A percentile compares a stretch with the other conserved stretches of the same genome.
phyloP scores from a whole-genome alignment of 2,888 invertebrate species.

The Diarsia rubi region DNA sequence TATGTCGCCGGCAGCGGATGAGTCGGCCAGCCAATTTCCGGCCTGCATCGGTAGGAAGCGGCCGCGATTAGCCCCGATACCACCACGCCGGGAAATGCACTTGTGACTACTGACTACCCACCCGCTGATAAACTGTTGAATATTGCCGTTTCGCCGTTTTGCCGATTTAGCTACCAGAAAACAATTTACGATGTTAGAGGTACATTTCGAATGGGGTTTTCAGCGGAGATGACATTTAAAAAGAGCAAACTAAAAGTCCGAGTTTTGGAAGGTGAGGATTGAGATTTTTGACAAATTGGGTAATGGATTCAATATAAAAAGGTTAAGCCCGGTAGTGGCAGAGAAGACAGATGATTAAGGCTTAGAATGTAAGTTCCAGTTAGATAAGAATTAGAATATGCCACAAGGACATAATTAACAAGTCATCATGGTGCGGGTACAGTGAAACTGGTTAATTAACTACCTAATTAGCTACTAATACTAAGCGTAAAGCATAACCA shows the following conservation, averaged over 20 bases:
- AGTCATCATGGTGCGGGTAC: not conserved
- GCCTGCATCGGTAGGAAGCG: constrained; percentile 72
- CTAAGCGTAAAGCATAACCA: too few relatives aligned
- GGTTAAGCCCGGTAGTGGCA: not conserved
- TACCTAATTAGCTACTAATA: too few relatives aligned
- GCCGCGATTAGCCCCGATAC: constrained; percentile 67
- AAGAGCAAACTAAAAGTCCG: not conserved
- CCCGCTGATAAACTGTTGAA: constrained; percentile 59
- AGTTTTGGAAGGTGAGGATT: not conserved
- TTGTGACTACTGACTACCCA: constrained; percentile 47
- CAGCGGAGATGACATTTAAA: not conserved
- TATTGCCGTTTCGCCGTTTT: constrained; percentile 43
- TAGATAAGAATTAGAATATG: constrained; percentile 1
- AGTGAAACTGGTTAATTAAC: too few relatives aligned
- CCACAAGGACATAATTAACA: not conserved
- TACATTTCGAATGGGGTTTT: constrained; percentile 18
- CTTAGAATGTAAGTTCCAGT: constrained; percentile 1
- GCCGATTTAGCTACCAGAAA: constrained; percentile 35
- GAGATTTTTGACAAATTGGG: not conserved
- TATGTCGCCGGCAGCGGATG: constrained; percentile 70
- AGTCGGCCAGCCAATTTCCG: constrained; percentile 79
- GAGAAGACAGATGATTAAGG: not conserved
- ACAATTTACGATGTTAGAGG: constrained; percentile 18
- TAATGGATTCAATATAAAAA: not conserved
- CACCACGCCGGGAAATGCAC: constrained; percentile 64